These are phyloP conservation scores for Phrynocephalus vlangalii DNA, from an alignment of 2,797 vertebrate species.

Conservation along the genomic window DNA sequence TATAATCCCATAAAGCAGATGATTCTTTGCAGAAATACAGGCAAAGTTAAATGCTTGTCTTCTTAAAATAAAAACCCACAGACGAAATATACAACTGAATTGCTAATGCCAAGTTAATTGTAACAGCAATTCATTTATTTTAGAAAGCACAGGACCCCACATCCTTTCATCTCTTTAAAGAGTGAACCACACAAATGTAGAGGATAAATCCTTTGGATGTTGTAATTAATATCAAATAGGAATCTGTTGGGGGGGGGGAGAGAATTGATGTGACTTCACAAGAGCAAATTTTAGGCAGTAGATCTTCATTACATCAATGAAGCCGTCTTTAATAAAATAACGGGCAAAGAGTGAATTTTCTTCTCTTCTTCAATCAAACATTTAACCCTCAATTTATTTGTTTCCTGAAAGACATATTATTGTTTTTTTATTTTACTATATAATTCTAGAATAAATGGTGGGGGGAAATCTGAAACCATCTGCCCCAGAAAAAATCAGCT, in stretches of 20 bases:
- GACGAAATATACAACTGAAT: slow-evolving; percentile 17
- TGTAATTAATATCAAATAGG: slow-evolving; percentile 41
- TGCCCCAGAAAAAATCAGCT: too few species aligned
- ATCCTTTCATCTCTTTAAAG: slow-evolving; percentile 15
- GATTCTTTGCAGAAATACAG: slow-evolving; percentile 21
- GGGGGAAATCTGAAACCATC: background rate
- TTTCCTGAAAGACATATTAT: background rate
- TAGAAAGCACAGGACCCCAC: background rate
- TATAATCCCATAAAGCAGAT: background rate
- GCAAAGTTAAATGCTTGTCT: slow-evolving; percentile 22
- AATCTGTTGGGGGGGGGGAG: slow-evolving; percentile 23
- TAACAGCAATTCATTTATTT: background rate
- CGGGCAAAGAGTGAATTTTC: too few species aligned
- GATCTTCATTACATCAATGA: background rate
- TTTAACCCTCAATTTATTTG: background rate
- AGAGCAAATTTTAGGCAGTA: slow-evolving; percentile 42
- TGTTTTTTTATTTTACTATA: background rate
- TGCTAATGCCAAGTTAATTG: slow-evolving; percentile 26
- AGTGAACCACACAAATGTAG: slow-evolving; percentile 32
- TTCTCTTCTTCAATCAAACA: background rate
- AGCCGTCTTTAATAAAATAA: background rate
- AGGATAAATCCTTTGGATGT: background rate
- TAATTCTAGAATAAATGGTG: background rate
- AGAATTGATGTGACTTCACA: slow-evolving; percentile 49
- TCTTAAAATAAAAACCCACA: slow-evolving; percentile 17